Evolutionary conservation across 2,888 invertebrate genomes (phyloP).

Genomic region (Ochropleura plecta): DNA sequence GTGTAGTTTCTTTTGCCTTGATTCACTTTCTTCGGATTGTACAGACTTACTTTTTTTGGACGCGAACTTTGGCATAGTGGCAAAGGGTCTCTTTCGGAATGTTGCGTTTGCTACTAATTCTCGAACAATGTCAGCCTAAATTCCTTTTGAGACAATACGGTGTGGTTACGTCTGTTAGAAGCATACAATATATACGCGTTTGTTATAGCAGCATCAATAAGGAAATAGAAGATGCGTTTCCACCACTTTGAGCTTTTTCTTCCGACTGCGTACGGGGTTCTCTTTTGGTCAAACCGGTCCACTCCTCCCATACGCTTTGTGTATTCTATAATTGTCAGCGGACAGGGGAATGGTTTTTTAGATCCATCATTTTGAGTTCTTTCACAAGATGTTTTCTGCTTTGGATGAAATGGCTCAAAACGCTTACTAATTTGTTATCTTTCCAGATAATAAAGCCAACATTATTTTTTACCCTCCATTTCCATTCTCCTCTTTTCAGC

Average conservation of each 20-base stretch:
- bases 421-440: constrained; percentile 24
- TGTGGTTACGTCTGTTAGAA: constrained; percentile 34
- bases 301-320: constrained; percentile 57
- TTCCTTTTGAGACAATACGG: constrained; percentile 43
- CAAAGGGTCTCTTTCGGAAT: constrained; percentile 25
- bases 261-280: constrained; percentile 28
- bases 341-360: constrained; percentile 56
- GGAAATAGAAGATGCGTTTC: constrained; percentile 47
- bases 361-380: constrained; percentile 61
- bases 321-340: constrained; percentile 42
- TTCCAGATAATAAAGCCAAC: constrained; percentile 28
- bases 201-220: constrained; percentile 48
- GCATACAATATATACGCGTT: constrained; percentile 47
- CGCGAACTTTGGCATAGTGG: constrained; percentile 25
- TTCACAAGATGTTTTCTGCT: constrained; percentile 34
- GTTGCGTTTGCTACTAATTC: constrained; percentile 27
- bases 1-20: constrained; percentile 37
- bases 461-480: constrained; percentile 34
- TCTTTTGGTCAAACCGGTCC: constrained; percentile 56
- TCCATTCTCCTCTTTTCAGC: constrained; percentile 31
- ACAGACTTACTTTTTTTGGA: constrained; percentile 28
- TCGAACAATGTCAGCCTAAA: constrained; percentile 27
- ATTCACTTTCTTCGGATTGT: constrained; percentile 32
- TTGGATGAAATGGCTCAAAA: constrained; percentile 42
- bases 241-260: constrained; percentile 37